These are phyloP conservation scores for Tetheella fluctuosa DNA, from an alignment of 2,888 invertebrate genomes.

Conservation along the genomic window DNA sequence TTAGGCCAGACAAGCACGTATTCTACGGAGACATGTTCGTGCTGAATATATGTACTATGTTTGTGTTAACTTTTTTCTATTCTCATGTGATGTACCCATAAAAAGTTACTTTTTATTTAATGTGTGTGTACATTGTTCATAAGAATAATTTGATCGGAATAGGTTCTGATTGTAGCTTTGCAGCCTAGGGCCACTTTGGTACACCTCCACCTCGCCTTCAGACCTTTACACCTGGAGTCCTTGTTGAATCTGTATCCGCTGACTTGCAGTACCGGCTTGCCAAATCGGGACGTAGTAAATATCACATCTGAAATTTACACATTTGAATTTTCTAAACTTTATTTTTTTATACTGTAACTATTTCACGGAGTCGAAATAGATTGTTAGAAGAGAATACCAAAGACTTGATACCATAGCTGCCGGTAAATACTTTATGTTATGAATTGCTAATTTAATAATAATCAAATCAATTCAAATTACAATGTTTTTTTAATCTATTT, in stretches of 20 bases:
- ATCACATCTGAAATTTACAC: background rate
- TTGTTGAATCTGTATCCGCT: background rate
- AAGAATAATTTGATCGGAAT: slow-evolving; percentile 42
- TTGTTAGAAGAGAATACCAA: no score
- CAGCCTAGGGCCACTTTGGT: slow-evolving; percentile 35
- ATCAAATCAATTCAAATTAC: no score
- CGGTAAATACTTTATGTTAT: no score
- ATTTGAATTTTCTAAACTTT: background rate
- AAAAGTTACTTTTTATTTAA: no score
- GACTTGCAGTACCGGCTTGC: background rate
- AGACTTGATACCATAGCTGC: no score
- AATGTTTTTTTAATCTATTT: no score
- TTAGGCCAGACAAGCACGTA: background rate
- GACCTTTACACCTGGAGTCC: background rate
- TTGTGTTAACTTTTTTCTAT: no score
- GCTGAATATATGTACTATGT: no score
- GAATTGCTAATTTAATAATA: no score
- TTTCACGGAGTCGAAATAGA: no score
- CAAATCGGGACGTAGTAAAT: background rate
- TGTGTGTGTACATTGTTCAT: slow-evolving; percentile 30
- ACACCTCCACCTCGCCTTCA: background rate
- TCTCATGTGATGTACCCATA: no score
- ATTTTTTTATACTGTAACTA: no score
- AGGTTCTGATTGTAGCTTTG: slow-evolving; percentile 48
- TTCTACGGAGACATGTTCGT: background rate